Base-by-base conservation (phyloP, 2,113 vertebrate species). In the Prietella phreatophila region DNA sequence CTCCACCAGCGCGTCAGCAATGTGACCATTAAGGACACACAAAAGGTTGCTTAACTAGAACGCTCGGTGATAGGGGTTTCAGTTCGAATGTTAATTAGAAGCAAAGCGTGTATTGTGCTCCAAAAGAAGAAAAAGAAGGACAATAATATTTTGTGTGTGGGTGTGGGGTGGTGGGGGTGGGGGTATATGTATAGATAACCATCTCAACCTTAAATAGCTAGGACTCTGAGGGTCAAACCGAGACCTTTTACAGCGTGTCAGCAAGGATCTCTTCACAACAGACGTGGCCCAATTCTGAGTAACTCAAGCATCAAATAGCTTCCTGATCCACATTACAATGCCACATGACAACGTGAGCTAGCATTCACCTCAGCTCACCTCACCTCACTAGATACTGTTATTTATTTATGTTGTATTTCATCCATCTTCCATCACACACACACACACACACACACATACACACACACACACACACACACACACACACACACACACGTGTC, bases 371-470 rank as follows among this genome's bases (percentile, higher is more conserved):
- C 56, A 25, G 5, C 39, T 83, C 80, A 42, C n/a, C 61, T 80
- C 56, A 25, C 42, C 42, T 47, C 56, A 25, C 33, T 33, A 56
- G 79, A 81, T 20, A 4, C 33, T 76, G 65, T 17, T 79, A 79
- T 56, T 56, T 56, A 56, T 50, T 50, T 10, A 50, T 50, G 47
- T 50, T 56, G 22, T 55, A 55, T 80, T 58, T 81, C 53, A 33
- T 36, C 17, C 42, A 53, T 5, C 14, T 30, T 55, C 15, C 27
- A 17, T 79, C 9, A 15, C 50, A 79, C 50, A 79, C 47, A 42
- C n/a, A 10, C 67, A 25, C 86, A 50, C 85, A 63, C 89, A 71
- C 61, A 67, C 78, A 87, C 82, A 87, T 33, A 84, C 39, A 25
- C 50, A 80, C 50, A 39, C 50, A 79, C 50, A 79, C 47, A 42